Percentiles rank a stretch among this genome's conserved stretches.
Evolutionary conservation across 2,888 invertebrate genomes (phyloP).

Genomic region (Odiellus spinosus): DNA sequence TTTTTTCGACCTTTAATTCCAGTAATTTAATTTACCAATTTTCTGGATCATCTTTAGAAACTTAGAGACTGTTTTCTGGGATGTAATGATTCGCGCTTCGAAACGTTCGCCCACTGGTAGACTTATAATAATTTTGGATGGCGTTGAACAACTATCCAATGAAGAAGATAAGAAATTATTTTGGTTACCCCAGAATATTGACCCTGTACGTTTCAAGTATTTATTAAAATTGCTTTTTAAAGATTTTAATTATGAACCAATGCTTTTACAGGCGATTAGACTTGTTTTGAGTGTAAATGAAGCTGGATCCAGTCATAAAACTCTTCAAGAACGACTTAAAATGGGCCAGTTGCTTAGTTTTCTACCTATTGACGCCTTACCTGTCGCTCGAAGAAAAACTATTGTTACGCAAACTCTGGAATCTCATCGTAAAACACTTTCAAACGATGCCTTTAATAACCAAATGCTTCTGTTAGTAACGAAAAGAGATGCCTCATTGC

Average conservation of each 20-base stretch:
- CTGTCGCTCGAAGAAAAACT: slow-evolving; percentile 4
- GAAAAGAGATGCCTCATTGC: slow-evolving; percentile 31
- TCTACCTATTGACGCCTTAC: slow-evolving; percentile 1
- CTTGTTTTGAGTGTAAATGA: slow-evolving; percentile 23
- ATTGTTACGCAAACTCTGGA: slow-evolving; percentile 21
- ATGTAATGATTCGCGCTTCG: too few relatives aligned
- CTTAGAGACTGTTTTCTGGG: too few relatives aligned
- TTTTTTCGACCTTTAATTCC: too few relatives aligned
- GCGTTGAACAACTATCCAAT: slow-evolving; percentile 28
- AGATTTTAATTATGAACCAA: background rate
- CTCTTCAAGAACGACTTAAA: slow-evolving; percentile 17
- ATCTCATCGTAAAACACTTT: slow-evolving; percentile 28
- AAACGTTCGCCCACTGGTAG: slow-evolving; percentile 1
- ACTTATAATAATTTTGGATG: slow-evolving; percentile 29
- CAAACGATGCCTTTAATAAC: slow-evolving; percentile 32
- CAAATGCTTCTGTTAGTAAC: slow-evolving; percentile 30
- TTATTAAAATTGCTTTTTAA: too few relatives aligned
- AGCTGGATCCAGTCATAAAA: slow-evolving; percentile 22
- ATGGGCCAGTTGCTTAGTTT: slow-evolving; percentile 1
- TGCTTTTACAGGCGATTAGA: slow-evolving; percentile 13
- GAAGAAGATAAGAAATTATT: slow-evolving; percentile 25
- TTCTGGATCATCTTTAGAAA: too few relatives aligned
- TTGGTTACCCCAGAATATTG: slow-evolving; percentile 28
- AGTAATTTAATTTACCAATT: too few relatives aligned
- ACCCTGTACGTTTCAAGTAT: slow-evolving; percentile 22